Percentiles rank a stretch among this genome's conserved stretches.
Conservation (phyloP, 2,113 vertebrate species). For the Rhynchopsitta pachyrhyncha region DNA sequence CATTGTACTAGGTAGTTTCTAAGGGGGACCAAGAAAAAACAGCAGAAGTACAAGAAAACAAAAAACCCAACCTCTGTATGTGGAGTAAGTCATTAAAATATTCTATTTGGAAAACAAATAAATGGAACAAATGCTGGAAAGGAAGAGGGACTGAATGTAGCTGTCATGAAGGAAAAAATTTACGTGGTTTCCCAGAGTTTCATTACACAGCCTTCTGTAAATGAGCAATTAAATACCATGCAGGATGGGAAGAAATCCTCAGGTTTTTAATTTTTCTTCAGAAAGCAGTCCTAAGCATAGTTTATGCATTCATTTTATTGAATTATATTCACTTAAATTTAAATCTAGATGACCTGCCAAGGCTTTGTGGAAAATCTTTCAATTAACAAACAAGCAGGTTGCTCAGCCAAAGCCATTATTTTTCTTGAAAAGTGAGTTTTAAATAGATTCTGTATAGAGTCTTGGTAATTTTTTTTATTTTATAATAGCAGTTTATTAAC, state of each 20-base stretch:
- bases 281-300: background rate
- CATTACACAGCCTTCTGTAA: constrained; percentile 1
- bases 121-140: background rate
- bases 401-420: background rate
- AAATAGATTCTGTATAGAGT: constrained; percentile 8
- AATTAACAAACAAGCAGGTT: constrained; percentile 14
- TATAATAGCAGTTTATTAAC: constrained; percentile 33
- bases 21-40: background rate
- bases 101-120: background rate
- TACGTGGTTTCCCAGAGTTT: background rate
- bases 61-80: background rate
- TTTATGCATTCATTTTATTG: background rate
- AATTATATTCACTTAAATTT: constrained; percentile 25
- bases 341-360: constrained; percentile 9
- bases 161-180: background rate
- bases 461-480: background rate
- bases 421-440: constrained; percentile 37
- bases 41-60: background rate
- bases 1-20: background rate
- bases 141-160: background rate
- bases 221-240: background rate
- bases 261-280: background rate
- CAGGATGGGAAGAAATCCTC: background rate
- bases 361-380: constrained; percentile 31
- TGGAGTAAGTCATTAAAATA: background rate